Evolutionary conservation across 2,888 invertebrate genomes (phyloP).

Genomic region (Hecatera dysodea): DNA sequence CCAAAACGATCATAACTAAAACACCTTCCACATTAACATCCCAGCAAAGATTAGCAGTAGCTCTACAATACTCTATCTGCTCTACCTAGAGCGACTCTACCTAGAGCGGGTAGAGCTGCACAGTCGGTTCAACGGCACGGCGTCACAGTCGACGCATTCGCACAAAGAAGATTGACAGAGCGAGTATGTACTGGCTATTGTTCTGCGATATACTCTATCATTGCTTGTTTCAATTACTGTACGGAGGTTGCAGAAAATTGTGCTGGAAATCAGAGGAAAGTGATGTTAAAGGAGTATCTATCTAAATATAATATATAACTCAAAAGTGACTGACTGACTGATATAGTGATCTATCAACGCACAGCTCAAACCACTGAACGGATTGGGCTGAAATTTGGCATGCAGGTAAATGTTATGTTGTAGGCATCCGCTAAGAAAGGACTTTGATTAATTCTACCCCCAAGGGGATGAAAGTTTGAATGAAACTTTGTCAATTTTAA

Average conservation of each 20-base stretch:
- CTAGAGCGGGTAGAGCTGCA: constrained; percentile 23
- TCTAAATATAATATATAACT: too few species aligned
- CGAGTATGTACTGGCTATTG: constrained; percentile 44
- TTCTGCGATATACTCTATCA: constrained; percentile 48
- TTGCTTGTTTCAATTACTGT: constrained; percentile 45
- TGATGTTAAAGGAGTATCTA: too few species aligned
- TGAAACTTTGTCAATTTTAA: too few species aligned
- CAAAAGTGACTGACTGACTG: too few species aligned
- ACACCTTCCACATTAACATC: constrained; percentile 12
- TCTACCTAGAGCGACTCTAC: constrained; percentile 19
- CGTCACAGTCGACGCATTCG: constrained; percentile 57
- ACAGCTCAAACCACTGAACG: too few species aligned
- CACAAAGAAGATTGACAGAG: constrained; percentile 60
- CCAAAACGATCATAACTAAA: constrained; percentile 14
- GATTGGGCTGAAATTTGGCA: too few species aligned
- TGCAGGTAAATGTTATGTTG: too few species aligned
- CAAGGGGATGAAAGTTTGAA: too few species aligned
- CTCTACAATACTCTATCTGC: constrained; percentile 18
- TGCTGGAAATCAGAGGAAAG: background rate
- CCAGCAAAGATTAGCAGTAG: constrained; percentile 18
- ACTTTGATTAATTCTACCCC: too few species aligned
- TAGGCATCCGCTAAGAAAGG: too few species aligned
- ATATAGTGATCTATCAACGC: too few species aligned
- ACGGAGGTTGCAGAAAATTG: background rate
- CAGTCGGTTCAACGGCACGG: constrained; percentile 53